Percentiles rank a stretch among this genome's conserved stretches.
phyloP scores from a whole-genome alignment of 2,113 vertebrate species.

The Dryoscopus gambensis region DNA sequence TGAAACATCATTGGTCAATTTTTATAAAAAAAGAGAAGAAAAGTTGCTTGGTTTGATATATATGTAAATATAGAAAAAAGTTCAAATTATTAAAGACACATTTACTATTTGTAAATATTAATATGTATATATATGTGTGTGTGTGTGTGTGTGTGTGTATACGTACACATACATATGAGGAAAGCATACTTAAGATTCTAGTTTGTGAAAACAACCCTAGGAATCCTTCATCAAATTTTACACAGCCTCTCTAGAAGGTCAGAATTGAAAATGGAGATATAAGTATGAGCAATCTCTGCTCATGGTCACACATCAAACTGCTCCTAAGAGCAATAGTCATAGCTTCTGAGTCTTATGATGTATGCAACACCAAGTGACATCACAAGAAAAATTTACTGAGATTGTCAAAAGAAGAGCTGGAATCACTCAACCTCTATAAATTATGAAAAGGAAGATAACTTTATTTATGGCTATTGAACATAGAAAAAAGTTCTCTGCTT shows the following conservation, averaged over 20 bases:
- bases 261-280: neutral
- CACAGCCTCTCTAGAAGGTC: neutral
- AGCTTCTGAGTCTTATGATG: neutral
- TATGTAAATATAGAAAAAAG: neutral
- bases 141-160: too few relatives aligned
- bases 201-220: neutral
- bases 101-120: neutral
- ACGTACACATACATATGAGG: neutral
- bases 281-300: neutral
- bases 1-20: neutral
- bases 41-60: fast-evolving
- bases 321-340: neutral
- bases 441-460: neutral
- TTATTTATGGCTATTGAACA: neutral
- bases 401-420: neutral
- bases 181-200: neutral
- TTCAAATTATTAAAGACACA: neutral
- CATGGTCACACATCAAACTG: neutral
- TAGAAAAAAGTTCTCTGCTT: neutral
- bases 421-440: neutral
- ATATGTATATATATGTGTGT: neutral
- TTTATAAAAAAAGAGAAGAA: neutral
- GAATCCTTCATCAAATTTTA: neutral
- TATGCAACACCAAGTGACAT: neutral
- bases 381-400: neutral